Evolutionary conservation across 1,140 invertebrate species (phyloP), one percentile per base, ranked within the genome.

Genomic region (Drosophila gunungcola): DNA sequence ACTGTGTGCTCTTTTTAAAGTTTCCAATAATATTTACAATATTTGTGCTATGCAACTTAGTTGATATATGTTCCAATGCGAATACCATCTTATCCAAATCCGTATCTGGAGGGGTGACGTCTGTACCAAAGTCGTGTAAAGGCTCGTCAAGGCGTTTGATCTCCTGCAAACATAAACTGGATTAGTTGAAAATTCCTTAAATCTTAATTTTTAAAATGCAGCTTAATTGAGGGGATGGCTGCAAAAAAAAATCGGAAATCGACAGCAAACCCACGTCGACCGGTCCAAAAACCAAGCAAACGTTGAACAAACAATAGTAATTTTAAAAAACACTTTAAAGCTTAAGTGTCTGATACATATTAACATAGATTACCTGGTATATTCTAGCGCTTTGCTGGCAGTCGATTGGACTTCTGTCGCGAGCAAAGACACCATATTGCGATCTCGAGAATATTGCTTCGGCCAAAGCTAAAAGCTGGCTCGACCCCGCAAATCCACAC

Each of bases 311-410:
- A 55, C 34, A 72, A 42, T 62, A 4, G 39, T 43, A 54, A 43
- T 53, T 48, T 38, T n/a, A 67, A n/a, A 29, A 70, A 60, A 62
- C 60, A 78, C 12, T 36, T 49, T 57, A 13, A 32, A 45, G 21
- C 42, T 34, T 51, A 45, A 57, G 63, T 77, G 57, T 53, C 42
- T 29, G 38, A 4, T 54, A 54, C 48, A 54, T 39, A 38, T 45
- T 53, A 56, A 53, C 32, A 75, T 57, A 45, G 73, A 55, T 74
- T 75, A 75, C 70, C 73, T 74, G 73, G 51, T 51, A 38, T 16
- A 51, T 16, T 13, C 58, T n/a, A 51, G 55, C 32, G 39, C 39
- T 34, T 61, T 36, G 49, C 55, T 48, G 34, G 36, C 41, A 72
- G 32, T 49, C 49, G 38, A 63, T 21, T 29, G 29, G 51, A 56